A percentile compares a stretch with the other conserved stretches of the same genome.
phyloP scores from a whole-genome alignment of 2,888 invertebrate genomes.

The Lamellibrachia columna region DNA sequence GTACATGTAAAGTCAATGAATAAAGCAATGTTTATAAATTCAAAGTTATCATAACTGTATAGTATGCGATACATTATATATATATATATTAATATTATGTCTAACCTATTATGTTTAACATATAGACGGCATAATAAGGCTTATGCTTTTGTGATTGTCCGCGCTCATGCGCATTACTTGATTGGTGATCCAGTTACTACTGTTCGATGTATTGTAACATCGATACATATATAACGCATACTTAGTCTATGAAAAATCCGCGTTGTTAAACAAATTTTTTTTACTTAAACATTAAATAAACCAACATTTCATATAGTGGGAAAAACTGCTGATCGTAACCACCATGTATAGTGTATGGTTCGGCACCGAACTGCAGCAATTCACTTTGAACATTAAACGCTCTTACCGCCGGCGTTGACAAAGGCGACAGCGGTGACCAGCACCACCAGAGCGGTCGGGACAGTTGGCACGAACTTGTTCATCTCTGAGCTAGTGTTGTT shows the following conservation, averaged over 20 bases:
- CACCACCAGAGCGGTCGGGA: neutral
- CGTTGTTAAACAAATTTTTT: neutral
- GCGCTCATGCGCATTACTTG: too few species aligned
- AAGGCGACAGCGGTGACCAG: neutral
- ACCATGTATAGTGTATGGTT: neutral
- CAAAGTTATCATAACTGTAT: too few species aligned
- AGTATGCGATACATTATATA: too few species aligned
- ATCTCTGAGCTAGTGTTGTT: neutral
- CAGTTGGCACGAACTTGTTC: neutral
- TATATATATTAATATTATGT: too few species aligned
- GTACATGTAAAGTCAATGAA: too few species aligned
- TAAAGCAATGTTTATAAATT: too few species aligned
- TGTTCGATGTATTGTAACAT: too few species aligned
- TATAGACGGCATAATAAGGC: too few species aligned
- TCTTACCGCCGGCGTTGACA: neutral
- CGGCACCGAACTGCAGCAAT: too few species aligned
- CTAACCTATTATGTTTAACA: too few species aligned
- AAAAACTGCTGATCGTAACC: neutral
- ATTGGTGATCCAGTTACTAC: too few species aligned
- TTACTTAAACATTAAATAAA: neutral
- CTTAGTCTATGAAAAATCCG: neutral
- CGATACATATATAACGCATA: neutral
- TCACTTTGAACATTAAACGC: neutral
- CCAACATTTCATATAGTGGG: neutral
- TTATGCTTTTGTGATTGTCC: too few species aligned